Conservation (phyloP, 2,888 invertebrate species). For the Hetaerina titia region DNA sequence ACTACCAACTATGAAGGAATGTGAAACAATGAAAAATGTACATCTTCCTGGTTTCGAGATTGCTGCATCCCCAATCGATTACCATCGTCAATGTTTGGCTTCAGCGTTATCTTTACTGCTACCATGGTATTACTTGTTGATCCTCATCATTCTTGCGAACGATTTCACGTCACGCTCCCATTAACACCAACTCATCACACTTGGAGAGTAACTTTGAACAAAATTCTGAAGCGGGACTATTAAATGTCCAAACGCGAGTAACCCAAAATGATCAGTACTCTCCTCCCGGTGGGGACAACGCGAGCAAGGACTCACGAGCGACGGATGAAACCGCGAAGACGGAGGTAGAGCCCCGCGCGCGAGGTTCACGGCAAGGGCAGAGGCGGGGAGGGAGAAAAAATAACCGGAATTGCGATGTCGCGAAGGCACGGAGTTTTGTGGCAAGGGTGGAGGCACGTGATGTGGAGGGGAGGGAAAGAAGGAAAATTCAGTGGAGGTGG, state of each 20-base stretch:
- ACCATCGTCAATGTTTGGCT: neutral
- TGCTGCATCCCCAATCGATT: neutral
- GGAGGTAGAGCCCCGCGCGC: too few relatives aligned
- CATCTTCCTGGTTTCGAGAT: too few relatives aligned
- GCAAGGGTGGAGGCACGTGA: neutral
- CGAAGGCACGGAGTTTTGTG: neutral
- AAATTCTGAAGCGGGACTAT: neutral
- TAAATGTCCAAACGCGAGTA: neutral
- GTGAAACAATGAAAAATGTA: too few relatives aligned
- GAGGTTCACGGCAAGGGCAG: neutral
- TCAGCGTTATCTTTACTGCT: neutral
- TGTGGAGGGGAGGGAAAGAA: neutral
- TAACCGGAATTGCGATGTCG: neutral
- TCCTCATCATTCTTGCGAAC: slow-evolving; percentile 35
- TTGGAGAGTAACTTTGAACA: neutral
- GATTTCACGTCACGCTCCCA: neutral
- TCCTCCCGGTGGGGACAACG: too few relatives aligned
- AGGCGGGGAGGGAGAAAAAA: neutral
- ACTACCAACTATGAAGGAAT: too few relatives aligned
- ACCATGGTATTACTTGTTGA: neutral
- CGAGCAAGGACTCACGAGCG: too few relatives aligned
- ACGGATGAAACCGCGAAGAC: too few relatives aligned
- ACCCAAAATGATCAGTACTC: neutral
- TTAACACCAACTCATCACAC: neutral
- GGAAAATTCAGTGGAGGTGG: too few relatives aligned